Percentiles rank a stretch among this genome's conserved stretches.
These are phyloP conservation scores for Phodopus roborovskii DNA, from an alignment of 2,113 vertebrate genomes.

Conservation along the genomic window DNA sequence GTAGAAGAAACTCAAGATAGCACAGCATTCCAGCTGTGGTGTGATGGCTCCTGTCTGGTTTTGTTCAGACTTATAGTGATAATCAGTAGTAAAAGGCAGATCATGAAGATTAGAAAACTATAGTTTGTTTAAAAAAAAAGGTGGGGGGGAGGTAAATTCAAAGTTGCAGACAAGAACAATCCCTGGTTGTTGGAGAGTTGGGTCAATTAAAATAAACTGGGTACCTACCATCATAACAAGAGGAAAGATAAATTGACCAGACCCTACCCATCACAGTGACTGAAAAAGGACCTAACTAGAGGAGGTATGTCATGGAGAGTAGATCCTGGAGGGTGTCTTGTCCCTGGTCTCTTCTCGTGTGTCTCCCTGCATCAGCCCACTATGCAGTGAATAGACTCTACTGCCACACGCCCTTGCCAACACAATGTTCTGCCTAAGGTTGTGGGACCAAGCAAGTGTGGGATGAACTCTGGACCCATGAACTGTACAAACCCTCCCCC, in stretches of 20 bases:
- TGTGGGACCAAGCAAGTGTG: background rate
- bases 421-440: background rate
- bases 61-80: background rate
- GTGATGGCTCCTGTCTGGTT: background rate
- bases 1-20: background rate
- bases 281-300: background rate
- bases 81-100: background rate
- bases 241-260: background rate
- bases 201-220: background rate
- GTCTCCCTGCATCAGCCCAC: background rate
- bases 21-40: background rate
- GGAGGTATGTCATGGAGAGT: too few species aligned
- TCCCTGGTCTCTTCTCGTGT: background rate
- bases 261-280: background rate
- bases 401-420: background rate
- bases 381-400: background rate
- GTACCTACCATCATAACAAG: background rate
- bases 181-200: background rate
- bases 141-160: background rate
- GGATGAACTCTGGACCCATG: background rate
- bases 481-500: background rate
- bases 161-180: background rate
- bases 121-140: background rate
- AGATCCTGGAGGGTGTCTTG: background rate
- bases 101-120: background rate